Conservation (phyloP, 1,140 invertebrate species). For the Lasaia peninsularis region DNA sequence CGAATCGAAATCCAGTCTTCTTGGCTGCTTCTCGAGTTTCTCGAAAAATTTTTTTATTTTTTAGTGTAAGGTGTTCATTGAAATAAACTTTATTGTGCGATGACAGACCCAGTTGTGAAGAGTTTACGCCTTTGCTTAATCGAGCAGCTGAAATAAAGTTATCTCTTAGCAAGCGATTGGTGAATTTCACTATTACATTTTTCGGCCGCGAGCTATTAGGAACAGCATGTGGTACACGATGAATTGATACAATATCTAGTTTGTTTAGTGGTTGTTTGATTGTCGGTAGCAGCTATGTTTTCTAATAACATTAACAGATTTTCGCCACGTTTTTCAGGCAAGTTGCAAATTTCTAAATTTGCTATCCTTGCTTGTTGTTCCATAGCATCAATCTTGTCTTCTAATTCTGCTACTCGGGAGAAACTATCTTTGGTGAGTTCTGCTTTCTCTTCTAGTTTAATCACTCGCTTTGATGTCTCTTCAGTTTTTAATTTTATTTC, state of each 20-base stretch:
- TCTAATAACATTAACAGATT: constrained; percentile 17
- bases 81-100: constrained; percentile 18
- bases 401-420: not conserved
- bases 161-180: constrained; percentile 19
- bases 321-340: constrained; percentile 24
- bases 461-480: not conserved
- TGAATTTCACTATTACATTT: constrained; percentile 29
- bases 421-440: not conserved
- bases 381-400: constrained; percentile 14
- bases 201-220: constrained; percentile 15
- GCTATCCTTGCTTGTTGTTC: constrained; percentile 23
- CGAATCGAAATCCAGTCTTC: constrained; percentile 11
- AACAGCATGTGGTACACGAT: constrained; percentile 25
- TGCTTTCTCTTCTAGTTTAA: not conserved
- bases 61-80: constrained; percentile 29
- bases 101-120: constrained; percentile 15
- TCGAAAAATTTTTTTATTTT: constrained; percentile 29
- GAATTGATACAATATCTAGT: constrained; percentile 18
- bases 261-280: not conserved
- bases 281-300: constrained; percentile 3
- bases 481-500: constrained; percentile 10
- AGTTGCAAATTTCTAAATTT: constrained; percentile 25
- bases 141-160: constrained; percentile 23
- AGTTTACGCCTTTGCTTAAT: constrained; percentile 15
- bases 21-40: constrained; percentile 20